These are phyloP conservation scores for Lynx canadensis DNA, from an alignment of 2,113 vertebrate species.

Conservation along the genomic window DNA sequence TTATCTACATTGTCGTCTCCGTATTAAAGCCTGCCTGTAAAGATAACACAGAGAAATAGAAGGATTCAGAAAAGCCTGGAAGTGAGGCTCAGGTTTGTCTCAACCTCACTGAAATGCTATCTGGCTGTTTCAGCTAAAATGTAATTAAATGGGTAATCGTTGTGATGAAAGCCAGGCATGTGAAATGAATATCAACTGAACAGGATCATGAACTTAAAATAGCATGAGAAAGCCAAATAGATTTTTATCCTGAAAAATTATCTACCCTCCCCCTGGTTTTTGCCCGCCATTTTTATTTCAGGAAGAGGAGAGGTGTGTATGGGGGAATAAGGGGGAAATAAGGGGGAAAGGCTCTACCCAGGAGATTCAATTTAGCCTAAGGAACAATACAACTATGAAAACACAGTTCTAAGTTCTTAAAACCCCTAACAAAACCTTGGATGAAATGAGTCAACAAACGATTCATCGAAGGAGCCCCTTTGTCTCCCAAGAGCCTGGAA, in stretches of 20 bases:
- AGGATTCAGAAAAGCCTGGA: background rate
- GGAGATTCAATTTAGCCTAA: background rate
- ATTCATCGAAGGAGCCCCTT: background rate
- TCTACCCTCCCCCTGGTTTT: background rate
- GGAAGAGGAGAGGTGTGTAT: background rate
- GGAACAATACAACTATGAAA: background rate
- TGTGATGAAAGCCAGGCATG: conserved; percentile 47
- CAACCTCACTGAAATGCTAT: background rate
- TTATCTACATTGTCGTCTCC: background rate
- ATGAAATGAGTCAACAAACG: conserved; percentile 22
- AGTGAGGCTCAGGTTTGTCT: background rate
- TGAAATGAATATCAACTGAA: conserved; percentile 48
- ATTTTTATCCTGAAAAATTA: conserved; percentile 32
- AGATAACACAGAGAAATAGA: background rate
- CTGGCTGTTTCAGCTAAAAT: background rate
- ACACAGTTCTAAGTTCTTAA: background rate
- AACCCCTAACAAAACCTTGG: background rate
- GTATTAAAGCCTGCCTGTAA: background rate
- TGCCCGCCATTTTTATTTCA: conserved; percentile 26
- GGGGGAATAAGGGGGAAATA: background rate
- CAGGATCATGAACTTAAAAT: conserved; percentile 27
- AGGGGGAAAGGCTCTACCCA: background rate
- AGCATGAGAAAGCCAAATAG: conserved; percentile 58
- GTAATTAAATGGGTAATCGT: conserved; percentile 20
- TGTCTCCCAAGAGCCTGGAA: background rate